Evolutionary conservation across 2,888 invertebrate genomes (phyloP), one percentile per base, ranked within the genome.

Genomic region (Eilema sororculum): DNA sequence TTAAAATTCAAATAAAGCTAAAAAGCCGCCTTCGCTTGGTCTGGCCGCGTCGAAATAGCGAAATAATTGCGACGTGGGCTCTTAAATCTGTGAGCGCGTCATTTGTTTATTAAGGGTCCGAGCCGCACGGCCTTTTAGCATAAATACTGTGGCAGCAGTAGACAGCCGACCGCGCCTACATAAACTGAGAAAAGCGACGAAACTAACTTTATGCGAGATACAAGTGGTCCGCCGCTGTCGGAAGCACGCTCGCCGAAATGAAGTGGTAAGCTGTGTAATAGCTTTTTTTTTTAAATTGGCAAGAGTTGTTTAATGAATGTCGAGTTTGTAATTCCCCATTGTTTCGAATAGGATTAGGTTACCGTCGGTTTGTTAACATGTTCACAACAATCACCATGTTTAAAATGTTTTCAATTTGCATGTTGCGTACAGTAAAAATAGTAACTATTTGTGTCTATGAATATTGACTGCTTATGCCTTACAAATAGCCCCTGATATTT

Each of bases 71-170:
- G 86, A 86, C 87, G 87, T 78, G 77, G 73, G 85, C 84, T 87
- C 86, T 91, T 93, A 93, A 93, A 92, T 93, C 91, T 86, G 86
- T 72, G 78, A 84, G 80, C 84, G 87, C 92, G 91, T 93, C 93
- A 93, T 93, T 93, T 92, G 93, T 93, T 93, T 93, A 93, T 93
- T 93, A 93, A 90, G 88, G 88, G 87, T 78, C 89, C 84, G 84
- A 79, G 86, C 88, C 86, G 89, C 87, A 79, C 84, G 84, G 85
- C 87, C 89, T 90, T 91, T 93, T 92, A 93, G 89, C 92, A 91
- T 93, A 92, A 93, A 92, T 90, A 90, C 86, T 84, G 82, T 80
- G 81, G 82, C 79, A 80, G 80, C 71, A 79, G 79, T 78, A 78
- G 80, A 82, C 84, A 79, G 80, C 79, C 78, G 75, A 80, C 84